These are phyloP conservation scores for Petaurus breviceps DNA, from an alignment of 2,113 vertebrate species.

Conservation along the genomic window DNA sequence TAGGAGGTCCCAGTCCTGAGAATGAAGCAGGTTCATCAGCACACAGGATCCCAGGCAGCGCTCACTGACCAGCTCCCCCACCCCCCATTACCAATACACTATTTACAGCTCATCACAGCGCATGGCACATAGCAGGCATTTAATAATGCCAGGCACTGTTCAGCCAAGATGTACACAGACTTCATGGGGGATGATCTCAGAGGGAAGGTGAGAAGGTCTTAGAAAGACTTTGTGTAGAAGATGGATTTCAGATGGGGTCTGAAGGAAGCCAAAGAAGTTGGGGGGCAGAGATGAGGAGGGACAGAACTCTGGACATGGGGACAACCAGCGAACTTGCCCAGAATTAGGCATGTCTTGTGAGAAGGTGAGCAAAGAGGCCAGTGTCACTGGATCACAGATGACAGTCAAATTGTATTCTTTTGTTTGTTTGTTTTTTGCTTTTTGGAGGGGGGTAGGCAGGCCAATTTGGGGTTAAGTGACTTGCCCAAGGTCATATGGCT, in stretches of 20 bases:
- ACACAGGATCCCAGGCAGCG: background rate
- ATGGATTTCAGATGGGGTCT: background rate
- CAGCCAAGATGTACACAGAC: background rate
- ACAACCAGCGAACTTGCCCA: background rate
- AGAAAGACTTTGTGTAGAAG: background rate
- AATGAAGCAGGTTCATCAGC: background rate
- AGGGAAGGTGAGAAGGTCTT: background rate
- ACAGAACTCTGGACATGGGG: background rate
- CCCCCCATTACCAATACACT: background rate
- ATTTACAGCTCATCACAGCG: background rate
- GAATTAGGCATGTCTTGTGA: background rate
- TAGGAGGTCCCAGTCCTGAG: background rate
- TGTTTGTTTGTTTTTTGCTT: too few species aligned
- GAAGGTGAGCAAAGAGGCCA: background rate
- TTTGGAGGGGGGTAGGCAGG: too few species aligned
- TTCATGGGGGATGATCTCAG: background rate
- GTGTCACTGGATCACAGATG: background rate
- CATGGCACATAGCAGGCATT: too few species aligned
- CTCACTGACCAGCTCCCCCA: background rate
- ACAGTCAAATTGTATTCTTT: background rate
- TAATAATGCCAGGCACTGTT: background rate
- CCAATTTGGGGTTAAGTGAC: too few species aligned
- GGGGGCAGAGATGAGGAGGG: background rate
- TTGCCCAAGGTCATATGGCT: too few species aligned
- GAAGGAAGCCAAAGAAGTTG: background rate